Evolutionary conservation across 2,888 invertebrate species (phyloP).

Genomic region (Blera fallax): DNA sequence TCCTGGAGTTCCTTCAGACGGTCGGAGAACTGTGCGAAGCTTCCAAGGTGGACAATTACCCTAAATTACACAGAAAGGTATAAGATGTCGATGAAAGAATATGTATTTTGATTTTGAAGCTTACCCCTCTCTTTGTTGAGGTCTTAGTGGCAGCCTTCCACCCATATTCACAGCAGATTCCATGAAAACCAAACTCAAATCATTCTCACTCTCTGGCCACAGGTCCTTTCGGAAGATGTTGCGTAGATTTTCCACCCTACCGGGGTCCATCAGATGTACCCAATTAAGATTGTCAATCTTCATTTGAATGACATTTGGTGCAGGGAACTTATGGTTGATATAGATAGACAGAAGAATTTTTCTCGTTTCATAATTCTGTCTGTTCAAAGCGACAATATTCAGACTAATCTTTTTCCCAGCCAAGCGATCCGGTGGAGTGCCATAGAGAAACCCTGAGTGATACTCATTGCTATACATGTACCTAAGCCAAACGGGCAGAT

Average conservation of each 20-base stretch:
- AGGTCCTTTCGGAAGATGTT: constrained; percentile 89
- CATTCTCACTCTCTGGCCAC: constrained; percentile 89
- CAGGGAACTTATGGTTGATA: constrained; percentile 86
- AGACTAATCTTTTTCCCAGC: constrained; percentile 83
- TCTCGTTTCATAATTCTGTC: constrained; percentile 89
- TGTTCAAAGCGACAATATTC: constrained; percentile 90
- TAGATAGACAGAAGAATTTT: constrained; percentile 85
- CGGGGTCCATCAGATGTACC: constrained; percentile 91
- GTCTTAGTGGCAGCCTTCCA: constrained; percentile 90
- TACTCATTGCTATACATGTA: constrained; percentile 91
- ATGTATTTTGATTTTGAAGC: background rate
- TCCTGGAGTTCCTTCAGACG: constrained; percentile 83
- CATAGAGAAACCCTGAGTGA: constrained; percentile 91
- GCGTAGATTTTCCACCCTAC: constrained; percentile 87
- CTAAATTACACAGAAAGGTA: constrained; percentile 78
- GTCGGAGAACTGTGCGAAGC: constrained; percentile 87
- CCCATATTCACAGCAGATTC: constrained; percentile 93
- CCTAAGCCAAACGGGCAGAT: constrained; percentile 92
- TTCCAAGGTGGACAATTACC: constrained; percentile 91
- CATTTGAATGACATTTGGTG: constrained; percentile 90
- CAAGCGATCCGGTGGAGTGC: constrained; percentile 88
- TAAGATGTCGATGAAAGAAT: background rate
- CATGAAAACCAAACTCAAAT: constrained; percentile 91
- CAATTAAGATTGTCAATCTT: constrained; percentile 95
- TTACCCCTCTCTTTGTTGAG: constrained; percentile 92